These are phyloP conservation scores for Rhinoptilus africanus DNA, from an alignment of 2,113 vertebrate species.

Conservation along the genomic window DNA sequence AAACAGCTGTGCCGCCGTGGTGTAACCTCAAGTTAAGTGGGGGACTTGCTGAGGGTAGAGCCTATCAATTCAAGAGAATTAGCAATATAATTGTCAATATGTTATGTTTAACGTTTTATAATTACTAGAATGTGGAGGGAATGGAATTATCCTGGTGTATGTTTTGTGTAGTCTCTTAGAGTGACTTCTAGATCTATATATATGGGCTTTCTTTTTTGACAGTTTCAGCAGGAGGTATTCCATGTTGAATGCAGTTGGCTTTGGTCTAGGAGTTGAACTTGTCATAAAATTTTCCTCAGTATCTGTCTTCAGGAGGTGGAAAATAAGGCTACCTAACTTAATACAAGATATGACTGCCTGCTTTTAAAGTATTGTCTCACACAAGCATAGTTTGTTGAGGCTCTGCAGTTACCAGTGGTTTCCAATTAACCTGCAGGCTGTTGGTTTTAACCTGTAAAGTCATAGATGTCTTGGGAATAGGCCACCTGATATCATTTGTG, in stretches of 20 bases:
- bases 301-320: background rate
- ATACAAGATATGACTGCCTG: background rate
- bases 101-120: background rate
- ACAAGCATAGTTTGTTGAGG: background rate
- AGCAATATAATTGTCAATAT: background rate
- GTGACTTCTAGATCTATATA: background rate
- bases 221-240: background rate
- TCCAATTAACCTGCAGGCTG: background rate
- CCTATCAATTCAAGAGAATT: background rate
- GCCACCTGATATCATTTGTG: background rate
- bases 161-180: background rate
- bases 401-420: background rate
- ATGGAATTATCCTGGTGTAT: background rate
- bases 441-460: background rate
- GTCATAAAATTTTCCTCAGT: background rate
- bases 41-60: background rate
- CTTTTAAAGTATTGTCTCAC: background rate
- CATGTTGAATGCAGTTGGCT: background rate
- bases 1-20: background rate
- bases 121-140: background rate
- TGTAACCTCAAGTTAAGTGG: background rate
- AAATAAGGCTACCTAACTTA: background rate
- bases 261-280: background rate
- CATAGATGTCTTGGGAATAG: background rate
- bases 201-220: background rate